Percentiles rank a stretch among this genome's conserved stretches.
phyloP scores from a whole-genome alignment of 2,888 invertebrate genomes.

The Dorcus hopei region DNA sequence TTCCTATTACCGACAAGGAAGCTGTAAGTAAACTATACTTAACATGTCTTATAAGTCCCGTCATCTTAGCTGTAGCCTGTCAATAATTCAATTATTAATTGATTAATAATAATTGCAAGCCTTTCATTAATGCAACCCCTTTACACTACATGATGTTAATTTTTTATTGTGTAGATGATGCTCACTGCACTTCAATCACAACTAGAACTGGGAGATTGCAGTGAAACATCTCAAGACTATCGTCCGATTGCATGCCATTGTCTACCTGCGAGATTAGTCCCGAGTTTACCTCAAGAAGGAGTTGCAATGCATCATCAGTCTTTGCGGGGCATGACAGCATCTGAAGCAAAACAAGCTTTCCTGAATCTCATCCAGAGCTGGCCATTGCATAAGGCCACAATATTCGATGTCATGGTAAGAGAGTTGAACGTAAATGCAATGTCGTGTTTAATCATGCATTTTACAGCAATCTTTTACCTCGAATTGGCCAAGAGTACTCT shows the following conservation, averaged over 20 bases:
- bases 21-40: constrained; percentile 64
- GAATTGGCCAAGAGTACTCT: constrained; percentile 89
- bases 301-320: constrained; percentile 90
- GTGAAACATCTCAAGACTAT: constrained; percentile 54
- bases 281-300: constrained; percentile 74
- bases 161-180: constrained; percentile 67
- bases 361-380: constrained; percentile 89
- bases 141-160: not conserved
- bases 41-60: not conserved
- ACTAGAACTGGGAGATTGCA: constrained; percentile 83
- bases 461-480: constrained; percentile 91
- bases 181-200: constrained; percentile 91
- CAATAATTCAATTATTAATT: too few species aligned
- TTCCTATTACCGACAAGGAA: constrained; percentile 91
- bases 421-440: not conserved
- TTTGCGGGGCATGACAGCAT: constrained; percentile 78
- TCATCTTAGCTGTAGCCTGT: too few species aligned
- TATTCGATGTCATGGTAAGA: constrained; percentile 89
- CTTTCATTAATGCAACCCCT: too few species aligned
- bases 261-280: constrained; percentile 78
- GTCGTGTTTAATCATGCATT: not conserved
- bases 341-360: constrained; percentile 88
- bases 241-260: constrained; percentile 73
- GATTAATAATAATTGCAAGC: too few species aligned
- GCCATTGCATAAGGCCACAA: constrained; percentile 89